These are phyloP conservation scores for Epistrophe eligans DNA, from an alignment of 2,888 invertebrate genomes.

Conservation along the genomic window DNA sequence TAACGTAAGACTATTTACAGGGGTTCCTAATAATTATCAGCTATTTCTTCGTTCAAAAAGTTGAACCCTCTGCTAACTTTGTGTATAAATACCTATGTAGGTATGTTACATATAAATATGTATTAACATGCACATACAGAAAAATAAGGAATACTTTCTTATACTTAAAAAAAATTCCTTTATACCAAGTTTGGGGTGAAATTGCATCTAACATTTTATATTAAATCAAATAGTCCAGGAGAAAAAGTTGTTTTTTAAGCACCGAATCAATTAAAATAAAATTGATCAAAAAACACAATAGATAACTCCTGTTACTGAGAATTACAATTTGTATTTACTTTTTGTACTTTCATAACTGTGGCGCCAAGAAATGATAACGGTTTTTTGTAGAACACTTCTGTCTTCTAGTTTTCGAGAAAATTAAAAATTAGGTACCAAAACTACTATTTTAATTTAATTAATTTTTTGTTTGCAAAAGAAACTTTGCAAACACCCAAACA, in stretches of 20 bases:
- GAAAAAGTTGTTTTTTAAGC: background rate
- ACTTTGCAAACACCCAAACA: no score
- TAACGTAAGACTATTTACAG: background rate
- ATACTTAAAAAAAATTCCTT: background rate
- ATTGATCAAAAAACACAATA: no score
- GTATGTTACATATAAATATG: no score
- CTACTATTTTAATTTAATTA: no score
- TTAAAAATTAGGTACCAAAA: no score
- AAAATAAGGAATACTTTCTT: background rate
- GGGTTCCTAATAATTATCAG: background rate
- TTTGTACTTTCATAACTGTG: no score
- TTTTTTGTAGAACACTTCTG: no score
- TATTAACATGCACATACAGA: background rate
- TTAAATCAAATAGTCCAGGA: background rate
- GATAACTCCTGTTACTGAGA: no score
- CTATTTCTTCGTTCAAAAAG: background rate
- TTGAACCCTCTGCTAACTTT: background rate
- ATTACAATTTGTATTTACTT: no score
- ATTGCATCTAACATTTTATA: background rate
- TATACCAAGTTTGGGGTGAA: background rate
- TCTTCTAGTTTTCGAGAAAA: no score
- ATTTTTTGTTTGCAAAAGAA: no score
- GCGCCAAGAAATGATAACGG: no score
- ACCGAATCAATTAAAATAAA: background rate
- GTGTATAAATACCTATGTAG: background rate